Percentiles rank a stretch among this genome's conserved stretches.
Conservation (phyloP, 2,113 vertebrate genomes). For the human region GRCh38 chr18:27059001-27059500, state of each 20-base stretch:
- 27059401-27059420: slow-evolving; percentile 3
- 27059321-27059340: not conserved
- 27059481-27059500: slow-evolving; percentile 46
- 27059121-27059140: not conserved
- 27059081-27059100: not conserved
- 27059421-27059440: slow-evolving; percentile 7
- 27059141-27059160: not conserved
- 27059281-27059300: not conserved
- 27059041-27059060: not conserved
- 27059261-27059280: not conserved
- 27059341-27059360: not conserved
- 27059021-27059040: not conserved
- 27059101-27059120: not conserved
- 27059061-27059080: not conserved
- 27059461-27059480: slow-evolving; percentile 13
- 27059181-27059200: not conserved
- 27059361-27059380: not conserved
- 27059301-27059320: not conserved
- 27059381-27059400: slow-evolving; percentile 27
- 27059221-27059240: not conserved
- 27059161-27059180: not conserved
- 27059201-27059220: not conserved
- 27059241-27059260: not conserved
- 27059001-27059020: not conserved
- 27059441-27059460: slow-evolving; percentile 17